Conservation (phyloP, 2,888 invertebrate species). For the Macrosiphum euphorbiae region DNA sequence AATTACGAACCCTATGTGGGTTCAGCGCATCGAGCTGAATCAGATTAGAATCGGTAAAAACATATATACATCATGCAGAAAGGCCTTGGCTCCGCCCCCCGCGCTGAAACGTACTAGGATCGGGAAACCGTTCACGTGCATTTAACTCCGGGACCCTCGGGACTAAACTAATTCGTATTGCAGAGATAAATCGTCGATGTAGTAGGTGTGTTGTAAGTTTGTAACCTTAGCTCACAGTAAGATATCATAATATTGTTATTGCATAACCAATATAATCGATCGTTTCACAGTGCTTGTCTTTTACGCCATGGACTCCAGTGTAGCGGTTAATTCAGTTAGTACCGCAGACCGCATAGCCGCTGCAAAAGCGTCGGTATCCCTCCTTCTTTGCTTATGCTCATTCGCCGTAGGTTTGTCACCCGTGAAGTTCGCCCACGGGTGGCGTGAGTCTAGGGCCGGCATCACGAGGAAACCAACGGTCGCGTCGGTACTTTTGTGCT, state of each 20-base stretch:
- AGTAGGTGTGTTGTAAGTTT: no score
- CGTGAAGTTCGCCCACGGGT: slow-evolving; percentile 77
- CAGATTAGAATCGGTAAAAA: no score
- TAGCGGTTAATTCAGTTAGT: neutral
- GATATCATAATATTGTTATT: neutral
- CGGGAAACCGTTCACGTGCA: no score
- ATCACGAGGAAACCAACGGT: slow-evolving; percentile 69
- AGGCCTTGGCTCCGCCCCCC: no score
- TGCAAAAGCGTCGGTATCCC: slow-evolving; percentile 86
- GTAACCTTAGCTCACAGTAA: neutral
- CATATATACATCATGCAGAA: no score
- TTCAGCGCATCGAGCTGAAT: no score
- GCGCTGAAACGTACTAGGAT: no score
- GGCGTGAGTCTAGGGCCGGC: slow-evolving; percentile 70
- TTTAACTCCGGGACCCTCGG: no score
- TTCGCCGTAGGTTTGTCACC: slow-evolving; percentile 83
- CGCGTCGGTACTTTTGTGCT: slow-evolving; percentile 75
- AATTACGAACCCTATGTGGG: no score
- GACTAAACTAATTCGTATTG: no score
- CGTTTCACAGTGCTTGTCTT: neutral
- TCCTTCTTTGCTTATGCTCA: slow-evolving; percentile 82
- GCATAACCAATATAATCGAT: neutral
- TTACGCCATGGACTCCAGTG: neutral
- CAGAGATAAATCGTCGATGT: no score
- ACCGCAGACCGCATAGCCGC: slow-evolving; percentile 71